Base-by-base conservation (phyloP, 2,888 invertebrate genomes). In the Volucella zonaria region DNA sequence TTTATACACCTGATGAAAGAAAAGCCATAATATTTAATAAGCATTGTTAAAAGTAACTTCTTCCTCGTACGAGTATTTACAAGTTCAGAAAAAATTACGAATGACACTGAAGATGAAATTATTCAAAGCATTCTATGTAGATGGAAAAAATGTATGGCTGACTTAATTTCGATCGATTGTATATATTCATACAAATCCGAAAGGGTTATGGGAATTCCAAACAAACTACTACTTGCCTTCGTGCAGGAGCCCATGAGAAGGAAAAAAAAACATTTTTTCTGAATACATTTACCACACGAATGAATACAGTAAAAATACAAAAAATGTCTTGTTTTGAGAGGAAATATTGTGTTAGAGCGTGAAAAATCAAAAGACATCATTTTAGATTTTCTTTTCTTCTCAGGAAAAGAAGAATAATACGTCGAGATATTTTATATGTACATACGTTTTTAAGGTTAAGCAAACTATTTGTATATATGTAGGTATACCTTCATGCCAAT, bases 241-340 rank as follows among this genome's bases (percentile, higher is more conserved):
- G 38, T 3, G 14, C 38, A 47, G 18, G 9, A 31, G 10, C 61
- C 31, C 23, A 23, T 12, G 43, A 61, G 15, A 14, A 9, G 56
- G 23, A 31, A 31, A 31, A 31, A 31, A 31, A 23, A 23, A 23
- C 23, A 40, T 59, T 43, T 59, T 42, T 12, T 51, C 4, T 15
- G 49, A 62, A 51, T 49, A 49, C 49, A 64, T 64, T 51, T 40
- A 11, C 49, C 9, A 15, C 49, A 64, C 15, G 64, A 49, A 38
- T 64, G 49, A 64, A 47, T 62, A 47, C 14, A 14, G 12, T 51
- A 49, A 40, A 14, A 40, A 12, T 47, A 8, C 49, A 14, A 31
- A 47, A 3, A 31, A 64, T n/a, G 15, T 18, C 15, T 15, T 31
- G 23, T 64, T 40, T 31, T 64, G 6, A 15, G 38, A 49, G 11